Evolutionary conservation across 2,113 vertebrate genomes (phyloP).

Genomic region (Heterochromis multidens): DNA sequence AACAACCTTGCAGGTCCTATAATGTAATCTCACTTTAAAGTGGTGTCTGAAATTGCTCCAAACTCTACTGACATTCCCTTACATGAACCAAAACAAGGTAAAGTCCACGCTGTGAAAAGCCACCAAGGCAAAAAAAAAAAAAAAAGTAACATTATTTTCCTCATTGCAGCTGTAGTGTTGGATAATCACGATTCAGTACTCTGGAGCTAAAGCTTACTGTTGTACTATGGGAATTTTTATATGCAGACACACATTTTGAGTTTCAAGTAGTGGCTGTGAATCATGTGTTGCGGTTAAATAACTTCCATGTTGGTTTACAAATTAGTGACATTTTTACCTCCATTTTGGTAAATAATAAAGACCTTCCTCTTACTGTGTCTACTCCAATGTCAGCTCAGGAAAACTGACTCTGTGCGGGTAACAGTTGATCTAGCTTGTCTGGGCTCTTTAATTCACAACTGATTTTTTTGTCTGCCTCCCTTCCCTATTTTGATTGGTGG

Average conservation of each 20-base stretch:
- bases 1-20: neutral
- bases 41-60: neutral
- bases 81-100: neutral
- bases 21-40: neutral
- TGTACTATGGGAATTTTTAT: neutral
- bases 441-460: neutral
- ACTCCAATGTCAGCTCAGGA: neutral
- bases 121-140: neutral
- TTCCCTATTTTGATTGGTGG: neutral
- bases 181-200: neutral
- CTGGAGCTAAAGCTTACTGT: neutral
- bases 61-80: neutral
- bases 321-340: neutral
- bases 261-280: neutral
- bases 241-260: neutral
- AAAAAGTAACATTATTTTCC: neutral
- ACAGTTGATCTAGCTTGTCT: neutral
- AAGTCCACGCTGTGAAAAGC: neutral
- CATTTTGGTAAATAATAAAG: neutral
- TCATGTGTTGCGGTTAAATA: neutral
- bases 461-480: neutral
- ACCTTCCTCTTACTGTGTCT: neutral
- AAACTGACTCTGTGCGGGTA: neutral
- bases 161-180: neutral
- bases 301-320: neutral